Evolutionary conservation across 2,113 vertebrate genomes (phyloP), one percentile per base, ranked within the genome.

Genomic region (Tylochromis polylepis): DNA sequence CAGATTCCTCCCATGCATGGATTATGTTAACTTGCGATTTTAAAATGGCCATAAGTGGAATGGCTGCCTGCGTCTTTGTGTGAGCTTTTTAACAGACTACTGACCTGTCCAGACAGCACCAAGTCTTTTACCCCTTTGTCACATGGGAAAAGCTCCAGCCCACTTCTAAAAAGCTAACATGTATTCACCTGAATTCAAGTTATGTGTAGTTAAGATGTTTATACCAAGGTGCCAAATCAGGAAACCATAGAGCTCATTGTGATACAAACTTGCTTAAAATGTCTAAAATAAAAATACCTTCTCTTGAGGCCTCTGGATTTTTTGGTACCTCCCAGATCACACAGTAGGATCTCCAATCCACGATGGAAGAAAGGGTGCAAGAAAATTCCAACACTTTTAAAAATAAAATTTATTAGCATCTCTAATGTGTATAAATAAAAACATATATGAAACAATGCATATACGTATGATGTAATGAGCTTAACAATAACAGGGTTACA

Each of bases 351-450:
- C 78, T 9, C 14, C 27, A 22, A 67, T 22, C 18, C 10, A 31
- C 36, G 85, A 89, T 83, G 31, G 36, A 93, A 46, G 38, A 16
- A 80, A 9, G 56, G 60, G 14, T 55, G 15, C 41, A 93, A 87
- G 90, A 75, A 75, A 80, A 87, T n/a, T 93, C 67, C 60, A 89
- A 89, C 97, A 96, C 94, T 96, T 97, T 98, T 97, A 96, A 97
- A 97, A 97, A 97, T 97, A 97, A 97, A 97, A 97, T 98, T 97
- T 97, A 97, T 96, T 97, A 96, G 96, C 96, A 96, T 97, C 96
- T 97, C 96, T 96, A 96, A 97, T 95, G 96, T 97, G 97, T 97
- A 97, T 97, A 97, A 97, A 97, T 97, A 97, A 97, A 96, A 97
- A 96, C 95, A 96, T 95, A 95, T 94, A 96, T 95, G 97, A 95